Conservation (phyloP, 2,888 invertebrate genomes). For the Trilocha varians region DNA sequence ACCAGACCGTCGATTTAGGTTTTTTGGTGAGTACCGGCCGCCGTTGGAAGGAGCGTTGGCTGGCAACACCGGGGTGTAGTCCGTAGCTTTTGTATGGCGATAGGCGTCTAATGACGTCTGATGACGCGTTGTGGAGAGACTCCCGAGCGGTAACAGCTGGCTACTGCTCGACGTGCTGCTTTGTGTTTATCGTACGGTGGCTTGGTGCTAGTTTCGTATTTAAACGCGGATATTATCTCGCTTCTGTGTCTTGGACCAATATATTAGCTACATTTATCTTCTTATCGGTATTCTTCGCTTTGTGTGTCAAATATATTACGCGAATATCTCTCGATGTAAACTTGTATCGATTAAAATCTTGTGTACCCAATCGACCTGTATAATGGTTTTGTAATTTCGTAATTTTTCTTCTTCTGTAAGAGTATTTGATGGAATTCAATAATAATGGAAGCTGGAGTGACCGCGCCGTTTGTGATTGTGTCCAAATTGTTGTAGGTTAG, state of each 20-base stretch:
- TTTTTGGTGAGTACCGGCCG: constrained; percentile 16
- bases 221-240: constrained; percentile 54
- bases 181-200: constrained; percentile 59
- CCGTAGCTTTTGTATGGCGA: constrained; percentile 49
- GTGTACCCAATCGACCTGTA: constrained; percentile 68
- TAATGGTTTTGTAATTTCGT: constrained; percentile 68
- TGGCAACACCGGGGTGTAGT: constrained; percentile 4
- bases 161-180: constrained; percentile 32
- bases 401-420: constrained; percentile 57
- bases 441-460: constrained; percentile 45
- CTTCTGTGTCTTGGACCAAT: constrained; percentile 73
- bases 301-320: constrained; percentile 70
- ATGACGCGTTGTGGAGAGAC: not conserved
- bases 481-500: constrained; percentile 64
- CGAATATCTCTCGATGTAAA: constrained; percentile 67
- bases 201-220: constrained; percentile 66
- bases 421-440: constrained; percentile 53
- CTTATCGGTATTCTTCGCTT: constrained; percentile 64
- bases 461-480: constrained; percentile 47
- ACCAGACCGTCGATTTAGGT: too few relatives aligned
- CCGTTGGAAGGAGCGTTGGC: constrained; percentile 20
- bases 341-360: constrained; percentile 59
- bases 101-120: too few relatives aligned
- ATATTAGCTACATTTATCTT: constrained; percentile 58
- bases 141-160: constrained; percentile 9